Base-by-base conservation (phyloP, 2,888 invertebrate species). In the Gandaritis pyraliata region DNA sequence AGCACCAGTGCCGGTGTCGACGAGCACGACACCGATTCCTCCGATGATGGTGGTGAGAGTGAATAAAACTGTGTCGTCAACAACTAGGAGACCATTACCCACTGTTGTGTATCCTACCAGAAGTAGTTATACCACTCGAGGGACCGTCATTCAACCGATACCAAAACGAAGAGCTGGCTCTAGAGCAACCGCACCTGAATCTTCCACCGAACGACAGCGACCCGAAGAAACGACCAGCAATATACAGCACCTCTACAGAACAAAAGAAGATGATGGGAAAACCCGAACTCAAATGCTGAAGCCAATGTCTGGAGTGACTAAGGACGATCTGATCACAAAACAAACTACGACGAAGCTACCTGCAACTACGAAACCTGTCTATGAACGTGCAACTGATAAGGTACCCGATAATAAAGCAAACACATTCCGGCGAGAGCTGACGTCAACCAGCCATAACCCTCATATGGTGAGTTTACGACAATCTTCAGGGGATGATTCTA, bases 101-200 rank as follows among this genome's bases (percentile, higher is more conserved):
- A 93, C 93, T 2, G 84, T 91, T 7, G 88, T 93, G 23, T 91
- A 92, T 72, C 93, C 94, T 0, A 92, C 92, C 0, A 87, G 94
- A 68, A 86, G 93, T 11, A 90, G 93, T 62, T 89, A 91, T 29
- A 91, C 94, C 1, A 93, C 94, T 0, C 93, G 93, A 70, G 93
- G 94, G 0, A 93, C 94, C 1, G 94, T 94, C 1, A 94, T 95
- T n/a, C 95, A 95, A 76, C 86, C 94, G 10, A 95, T 95, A 69
- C 94, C 95, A 0, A 88, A 94, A 73, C 87, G 94, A 57, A 87
- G 94, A 68, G 72, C 82, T 1, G 82, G 88, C 47, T 77, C 87
- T 0, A 83, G 85, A 60, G 82, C 92, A 10, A 79, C 90, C 1
- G 75, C 69, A 2, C 56, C 68, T 5, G 87, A 88, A 61, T 75